Evolutionary conservation across 1,140 invertebrate species (phyloP), one percentile per base, ranked within the genome.

Genomic region (Gyrodactylus salaris): DNA sequence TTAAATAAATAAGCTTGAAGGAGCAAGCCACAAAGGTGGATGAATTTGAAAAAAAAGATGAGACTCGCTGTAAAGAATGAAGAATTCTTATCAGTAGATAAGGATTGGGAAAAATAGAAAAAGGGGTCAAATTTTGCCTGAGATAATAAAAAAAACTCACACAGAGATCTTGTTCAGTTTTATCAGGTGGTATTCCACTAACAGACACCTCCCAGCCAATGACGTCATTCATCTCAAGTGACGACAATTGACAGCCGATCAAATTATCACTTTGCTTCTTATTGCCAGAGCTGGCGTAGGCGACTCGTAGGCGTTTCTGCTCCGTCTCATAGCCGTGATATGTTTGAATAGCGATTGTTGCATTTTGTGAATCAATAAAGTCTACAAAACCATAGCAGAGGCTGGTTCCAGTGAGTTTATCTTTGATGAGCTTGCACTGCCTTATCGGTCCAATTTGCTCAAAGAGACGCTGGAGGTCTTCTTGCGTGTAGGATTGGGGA

Each of bases 361-460:
- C 93, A 84, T 97, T 92, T 83, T 94, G 90, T 72, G 88, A 85
- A 77, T 89, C 85, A 78, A 93, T 89, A 82, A 96, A 98, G 84
- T 98, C 97, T 75, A 97, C 93, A 82, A 97, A 98, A 76, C 93
- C 94, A 82, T 97, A 98, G 76, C 94, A 93, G 77, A 98, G 85
- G 20, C 23, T 25, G 7, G 69, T 19, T 70, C 72, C 77, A 80
- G 81, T 76, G 87, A 87, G 87, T 77, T 87, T 87, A 78, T 92
- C 88, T 78, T 88, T 87, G 86, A 94, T 90, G 76, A 95, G 88
- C 76, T 89, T 86, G 78, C 89, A 88, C 20, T 24, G 23, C 7
- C 69, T 7, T 16, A 70, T 70, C 22, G 69, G 69, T 71, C 89
- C 89, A 76, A 90, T 87, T 23, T 86, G 87, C 73, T 86, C 85